These are phyloP conservation scores for Microcaecilia unicolor DNA, from an alignment of 2,797 vertebrate genomes.

Conservation along the genomic window DNA sequence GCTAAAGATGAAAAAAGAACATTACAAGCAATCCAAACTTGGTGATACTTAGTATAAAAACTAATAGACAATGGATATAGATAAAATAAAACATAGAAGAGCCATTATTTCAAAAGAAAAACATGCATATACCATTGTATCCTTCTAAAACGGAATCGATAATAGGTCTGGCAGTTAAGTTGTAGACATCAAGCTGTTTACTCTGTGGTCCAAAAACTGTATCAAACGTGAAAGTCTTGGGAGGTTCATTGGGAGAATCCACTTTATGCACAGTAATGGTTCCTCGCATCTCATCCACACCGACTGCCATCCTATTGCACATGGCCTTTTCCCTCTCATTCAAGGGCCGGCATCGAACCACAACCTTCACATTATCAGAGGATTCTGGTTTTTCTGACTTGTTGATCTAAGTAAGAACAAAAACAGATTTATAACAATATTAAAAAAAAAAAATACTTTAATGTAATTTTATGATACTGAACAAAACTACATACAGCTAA, in stretches of 20 bases:
- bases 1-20: no score
- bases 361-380: slow-evolving; percentile 93
- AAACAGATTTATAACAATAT: background rate
- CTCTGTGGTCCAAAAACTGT: slow-evolving; percentile 93
- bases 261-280: slow-evolving; percentile 90
- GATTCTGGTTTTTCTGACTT: slow-evolving; percentile 75
- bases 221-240: slow-evolving; percentile 96
- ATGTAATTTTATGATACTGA: no score
- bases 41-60: no score
- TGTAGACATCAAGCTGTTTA: slow-evolving; percentile 96
- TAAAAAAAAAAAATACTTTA: background rate
- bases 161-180: slow-evolving; percentile 92
- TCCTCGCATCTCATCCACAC: slow-evolving; percentile 89
- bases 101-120: no score
- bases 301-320: slow-evolving; percentile 75
- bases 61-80: no score
- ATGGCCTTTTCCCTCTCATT: slow-evolving; percentile 88
- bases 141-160: slow-evolving; percentile 92
- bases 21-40: no score
- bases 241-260: slow-evolving; percentile 84
- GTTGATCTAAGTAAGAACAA: slow-evolving; percentile 55
- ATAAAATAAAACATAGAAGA: no score
- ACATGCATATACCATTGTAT: slow-evolving; percentile 80
- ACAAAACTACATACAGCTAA: no score
- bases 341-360: slow-evolving; percentile 90